Evolutionary conservation across 2,888 invertebrate genomes (phyloP).

Genomic region (Sepiola atlantica): DNA sequence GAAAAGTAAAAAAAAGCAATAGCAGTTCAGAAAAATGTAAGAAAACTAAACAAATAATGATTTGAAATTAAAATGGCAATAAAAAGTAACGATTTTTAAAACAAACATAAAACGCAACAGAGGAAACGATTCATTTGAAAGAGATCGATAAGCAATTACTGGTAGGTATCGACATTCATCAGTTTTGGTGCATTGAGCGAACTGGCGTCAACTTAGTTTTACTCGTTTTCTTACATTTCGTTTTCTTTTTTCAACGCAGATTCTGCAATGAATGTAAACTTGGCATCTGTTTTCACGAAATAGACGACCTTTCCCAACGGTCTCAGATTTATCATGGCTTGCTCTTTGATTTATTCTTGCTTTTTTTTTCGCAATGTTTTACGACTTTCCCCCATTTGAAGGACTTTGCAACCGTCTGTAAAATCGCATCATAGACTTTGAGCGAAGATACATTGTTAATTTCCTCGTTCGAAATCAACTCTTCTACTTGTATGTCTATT

Average conservation of each 20-base stretch:
- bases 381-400: background rate
- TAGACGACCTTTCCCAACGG: background rate
- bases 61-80: background rate
- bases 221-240: background rate
- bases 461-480: background rate
- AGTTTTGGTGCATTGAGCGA: background rate
- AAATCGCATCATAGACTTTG: background rate
- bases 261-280: background rate
- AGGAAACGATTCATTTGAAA: background rate
- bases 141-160: background rate
- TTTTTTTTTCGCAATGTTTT: background rate
- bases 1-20: background rate
- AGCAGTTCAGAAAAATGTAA: background rate
- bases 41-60: no score
- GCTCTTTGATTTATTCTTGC: background rate
- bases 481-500: background rate
- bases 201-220: background rate
- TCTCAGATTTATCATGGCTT: background rate
- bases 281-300: background rate
- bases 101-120: background rate
- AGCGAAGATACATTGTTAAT: background rate
- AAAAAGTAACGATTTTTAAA: background rate
- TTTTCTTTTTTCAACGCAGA: background rate
- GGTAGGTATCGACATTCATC: slow-evolving; percentile 20
- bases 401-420: background rate